These are phyloP conservation scores for Ischnura elegans DNA, from an alignment of 2,888 invertebrate species.

Conservation along the genomic window DNA sequence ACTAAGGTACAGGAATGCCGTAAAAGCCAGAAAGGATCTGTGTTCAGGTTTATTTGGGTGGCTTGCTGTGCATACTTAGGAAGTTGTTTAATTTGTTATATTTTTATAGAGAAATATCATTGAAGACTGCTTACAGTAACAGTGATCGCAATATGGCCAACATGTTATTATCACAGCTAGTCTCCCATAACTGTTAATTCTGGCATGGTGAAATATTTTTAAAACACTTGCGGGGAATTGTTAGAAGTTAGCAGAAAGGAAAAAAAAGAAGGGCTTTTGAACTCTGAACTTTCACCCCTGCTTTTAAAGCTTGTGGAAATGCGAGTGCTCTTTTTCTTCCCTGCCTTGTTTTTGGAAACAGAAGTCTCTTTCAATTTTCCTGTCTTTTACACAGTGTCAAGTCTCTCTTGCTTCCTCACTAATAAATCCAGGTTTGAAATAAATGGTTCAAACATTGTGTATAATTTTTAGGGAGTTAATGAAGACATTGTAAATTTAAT, in stretches of 20 bases:
- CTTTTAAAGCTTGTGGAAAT: conserved; percentile 15
- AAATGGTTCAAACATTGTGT: background rate
- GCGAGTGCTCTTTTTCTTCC: conserved; percentile 32
- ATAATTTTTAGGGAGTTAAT: conserved; percentile 25
- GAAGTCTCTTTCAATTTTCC: conserved; percentile 29
- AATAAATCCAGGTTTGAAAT: conserved; percentile 3
- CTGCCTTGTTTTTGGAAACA: background rate
- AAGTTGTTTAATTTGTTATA: conserved; percentile 41
- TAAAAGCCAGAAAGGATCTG: background rate
- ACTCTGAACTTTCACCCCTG: conserved; percentile 22
- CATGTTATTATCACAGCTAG: conserved; percentile 43
- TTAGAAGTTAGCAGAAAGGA: conserved; percentile 6
- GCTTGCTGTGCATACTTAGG: conserved; percentile 32
- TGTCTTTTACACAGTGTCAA: background rate
- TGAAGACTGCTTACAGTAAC: conserved; percentile 41
- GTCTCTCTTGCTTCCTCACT: conserved; percentile 33
- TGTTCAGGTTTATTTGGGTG: conserved; percentile 40
- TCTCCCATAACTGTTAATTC: conserved; percentile 20
- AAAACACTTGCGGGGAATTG: conserved; percentile 35
- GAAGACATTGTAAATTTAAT: background rate
- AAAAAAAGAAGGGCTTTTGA: conserved; percentile 36
- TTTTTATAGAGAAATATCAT: conserved; percentile 51
- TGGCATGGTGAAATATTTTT: conserved; percentile 19
- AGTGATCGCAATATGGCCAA: conserved; percentile 32
- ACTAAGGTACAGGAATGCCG: conserved; percentile 26